Conservation (phyloP, 2,797 vertebrate species). For the Anomalospiza imberbis region DNA sequence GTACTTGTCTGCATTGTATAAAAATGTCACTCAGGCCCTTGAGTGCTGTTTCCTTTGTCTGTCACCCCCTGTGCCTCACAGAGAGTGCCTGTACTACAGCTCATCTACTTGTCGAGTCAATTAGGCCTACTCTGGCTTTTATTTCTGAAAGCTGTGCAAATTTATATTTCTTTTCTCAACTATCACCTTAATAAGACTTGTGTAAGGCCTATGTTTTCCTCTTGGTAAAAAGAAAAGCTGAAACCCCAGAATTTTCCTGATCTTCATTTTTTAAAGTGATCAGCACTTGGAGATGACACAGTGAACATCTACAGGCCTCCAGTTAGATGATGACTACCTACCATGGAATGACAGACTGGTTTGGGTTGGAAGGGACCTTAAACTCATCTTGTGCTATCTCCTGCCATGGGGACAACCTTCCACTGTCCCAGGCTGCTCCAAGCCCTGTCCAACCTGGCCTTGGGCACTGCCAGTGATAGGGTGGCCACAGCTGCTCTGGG, state of each 20-base stretch:
- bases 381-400: accelerated
- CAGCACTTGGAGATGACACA: neutral
- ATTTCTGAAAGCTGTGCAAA: neutral
- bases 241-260: neutral
- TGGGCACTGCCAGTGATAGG: neutral
- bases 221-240: neutral
- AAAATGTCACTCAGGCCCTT: neutral
- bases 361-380: neutral
- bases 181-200: neutral
- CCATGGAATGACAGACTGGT: neutral
- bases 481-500: neutral
- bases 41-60: conserved; percentile 15
- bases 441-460: neutral
- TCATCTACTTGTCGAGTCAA: neutral
- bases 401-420: neutral
- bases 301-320: neutral
- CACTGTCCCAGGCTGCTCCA: neutral
- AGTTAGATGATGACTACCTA: accelerated
- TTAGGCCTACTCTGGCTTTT: neutral
- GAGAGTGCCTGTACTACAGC: neutral
- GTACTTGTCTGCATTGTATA: conserved; percentile 7
- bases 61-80: neutral
- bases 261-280: neutral
- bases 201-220: neutral
- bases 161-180: neutral